Base-by-base conservation (phyloP, 2,797 vertebrate species). In the Emys orbicularis region DNA sequence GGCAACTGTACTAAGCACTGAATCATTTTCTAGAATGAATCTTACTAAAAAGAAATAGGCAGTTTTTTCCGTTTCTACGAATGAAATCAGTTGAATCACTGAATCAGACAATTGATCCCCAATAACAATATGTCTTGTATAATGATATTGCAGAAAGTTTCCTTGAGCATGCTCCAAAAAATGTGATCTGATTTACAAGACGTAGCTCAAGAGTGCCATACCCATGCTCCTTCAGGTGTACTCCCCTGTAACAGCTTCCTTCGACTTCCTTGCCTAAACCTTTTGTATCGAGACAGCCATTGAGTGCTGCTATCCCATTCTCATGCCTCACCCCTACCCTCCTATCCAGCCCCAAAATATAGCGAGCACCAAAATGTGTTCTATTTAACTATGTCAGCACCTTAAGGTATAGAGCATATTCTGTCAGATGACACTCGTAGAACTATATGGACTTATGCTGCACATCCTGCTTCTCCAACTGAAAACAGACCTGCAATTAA, bases 401-500 rank as follows among this genome's bases (percentile, higher is more conserved):
- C 44, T 21, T 2, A 1, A 6, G 34, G 31, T 27, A n/a, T 0
- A 0, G 13, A 16, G 8, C 19, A 82, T 15, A 47, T 50, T 82
- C 12, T 87, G 77, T 21, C 53, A 0, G 61, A 79, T 0, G 4
- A 18, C 29, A 2, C 56, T 84, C 77, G 6, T 3, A 11, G 0
- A 2, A 1, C 81, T 53, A 44, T 4, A 0, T 89, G 23, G 31
- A 57, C 72, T 83, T 90, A 56, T 80, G 53, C 81, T 91, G 7
- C 7, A 41, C 0, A 0, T 37, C 81, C 0, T 0, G 31, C 85
- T 68, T 83, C 83, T 90, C 37, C 52, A 74, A 25, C n/a, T 59
- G 41, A 95, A 95, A 93, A 93, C 59, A 95, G 81, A 90, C 80
- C 81, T 90, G 37, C 89, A 72, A 84, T 87, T 95, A 94, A 97